Base-by-base conservation (phyloP, 2,113 vertebrate species). In the Triplophysa rosa region DNA sequence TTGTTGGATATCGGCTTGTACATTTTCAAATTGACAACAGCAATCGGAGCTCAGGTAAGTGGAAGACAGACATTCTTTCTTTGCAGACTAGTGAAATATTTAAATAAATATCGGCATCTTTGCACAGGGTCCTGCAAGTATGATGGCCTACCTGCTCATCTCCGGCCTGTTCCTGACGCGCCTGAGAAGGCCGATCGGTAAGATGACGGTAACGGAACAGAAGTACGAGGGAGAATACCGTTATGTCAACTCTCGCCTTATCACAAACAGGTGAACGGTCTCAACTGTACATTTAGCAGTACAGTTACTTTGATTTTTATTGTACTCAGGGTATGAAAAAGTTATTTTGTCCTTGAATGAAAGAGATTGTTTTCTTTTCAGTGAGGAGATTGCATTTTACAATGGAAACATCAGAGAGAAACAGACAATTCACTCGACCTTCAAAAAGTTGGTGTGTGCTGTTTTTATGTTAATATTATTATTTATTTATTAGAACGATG, bases 361-460 rank as follows among this genome's bases (percentile, higher is more conserved):
- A 29, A 49, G 26, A 2, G 24, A 6, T 14, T 29, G 9, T 63
- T 75, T 82, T 59, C 84, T 42, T 58, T 85, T 81, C 64, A 99
- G 98, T 93, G 97, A 99, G 89, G 98, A 99, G 94, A 95, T 99
- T 67, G 98, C 98, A 63, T 99, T 99, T 91, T 99, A 99, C 83
- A 96, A 98, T 81, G 98, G 98, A 24, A 99, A 98, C 85, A 40
- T 83, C 81, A 94, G 96, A 88, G 98, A 99, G 90, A 97, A 99
- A 73, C 94, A 95, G 87, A 99, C 96, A 52, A 96, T 99, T 84
- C 83, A 98, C 76, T 74, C 91, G 67, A 94, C 95, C 17, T 99
- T 99, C 87, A 92, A 90, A 82, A 98, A 97, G 87, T 91, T 99
- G 95, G 98, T 99, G 89, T 87, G 95, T 87, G 19, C 21, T 54